phyloP scores from a whole-genome alignment of 1,140 invertebrate genomes.

The Solenopsis invicta region DNA sequence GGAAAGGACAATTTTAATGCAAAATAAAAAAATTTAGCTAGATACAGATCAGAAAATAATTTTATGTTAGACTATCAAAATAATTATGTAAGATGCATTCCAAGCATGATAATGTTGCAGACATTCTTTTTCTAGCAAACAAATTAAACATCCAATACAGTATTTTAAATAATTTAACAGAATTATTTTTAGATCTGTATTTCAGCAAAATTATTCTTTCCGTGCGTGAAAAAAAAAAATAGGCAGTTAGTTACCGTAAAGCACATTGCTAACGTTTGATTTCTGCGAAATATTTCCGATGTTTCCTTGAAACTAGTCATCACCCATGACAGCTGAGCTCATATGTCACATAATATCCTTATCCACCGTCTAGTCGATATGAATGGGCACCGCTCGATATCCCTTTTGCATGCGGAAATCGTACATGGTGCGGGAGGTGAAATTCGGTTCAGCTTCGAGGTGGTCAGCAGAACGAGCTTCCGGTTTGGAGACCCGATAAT shows the following conservation, averaged over 20 bases:
- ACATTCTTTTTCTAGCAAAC: too few species aligned
- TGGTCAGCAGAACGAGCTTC: constrained; percentile 78
- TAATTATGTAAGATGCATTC: too few species aligned
- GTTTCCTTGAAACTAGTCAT: constrained; percentile 23
- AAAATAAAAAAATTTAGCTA: too few species aligned
- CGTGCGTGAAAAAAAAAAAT: background rate
- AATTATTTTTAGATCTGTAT: too few species aligned
- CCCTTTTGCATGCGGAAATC: constrained; percentile 77
- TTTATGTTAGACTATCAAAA: too few species aligned
- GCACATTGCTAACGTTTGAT: background rate
- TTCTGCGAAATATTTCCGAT: constrained; percentile 33
- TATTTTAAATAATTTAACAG: too few species aligned
- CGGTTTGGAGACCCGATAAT: constrained; percentile 76
- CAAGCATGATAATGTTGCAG: too few species aligned
- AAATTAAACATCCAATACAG: too few species aligned
- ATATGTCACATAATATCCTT: constrained; percentile 70
- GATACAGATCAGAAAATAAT: too few species aligned
- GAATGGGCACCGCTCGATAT: constrained; percentile 66
- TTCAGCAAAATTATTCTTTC: too few species aligned
- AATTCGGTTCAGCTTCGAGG: constrained; percentile 74
- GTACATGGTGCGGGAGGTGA: constrained; percentile 71
- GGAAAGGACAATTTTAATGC: too few species aligned
- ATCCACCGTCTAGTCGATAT: constrained; percentile 61
- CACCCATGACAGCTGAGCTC: constrained; percentile 51
- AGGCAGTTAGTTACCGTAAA: background rate